Base-by-base conservation (phyloP, 2,888 invertebrate species). In the Halictus ligatus region DNA sequence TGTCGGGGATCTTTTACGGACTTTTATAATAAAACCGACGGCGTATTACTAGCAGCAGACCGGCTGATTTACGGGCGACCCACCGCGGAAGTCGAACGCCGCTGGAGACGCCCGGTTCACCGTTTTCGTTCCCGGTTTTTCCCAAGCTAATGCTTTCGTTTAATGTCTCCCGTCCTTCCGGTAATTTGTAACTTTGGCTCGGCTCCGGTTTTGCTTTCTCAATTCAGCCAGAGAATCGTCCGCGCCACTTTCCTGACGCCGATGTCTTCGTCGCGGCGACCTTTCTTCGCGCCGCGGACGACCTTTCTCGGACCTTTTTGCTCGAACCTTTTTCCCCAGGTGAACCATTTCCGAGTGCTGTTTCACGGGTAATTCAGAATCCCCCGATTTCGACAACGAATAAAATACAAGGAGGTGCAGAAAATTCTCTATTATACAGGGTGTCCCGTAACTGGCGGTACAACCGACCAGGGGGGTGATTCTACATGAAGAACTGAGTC, bases 81-180 rank as follows among this genome's bases (percentile, higher is more conserved):
- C 82, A 50, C 54, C 58, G 75, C 83, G 86, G 85, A 85, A 85
- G 82, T 85, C 73, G 35, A 75, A 67, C 84, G 50, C 69, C 25
- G 74, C 75, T 86, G 78, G 81, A 81, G 86, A 85, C 86, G 83
- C 74, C 58, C 67, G 77, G 79, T 86, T 88, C 82, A 81, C 85
- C 75, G 80, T 83, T 84, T 89, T 80, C 81, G 75, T 64, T 48
- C 29, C 64, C 64, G 60, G 77, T 67, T 71, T 85, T 85, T 78
- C 77, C 75, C 72, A 21, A 29, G 25, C 72, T 64, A 48, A 48
- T 60, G 75, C 75, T 81, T 76, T 60, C 29, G 40, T 40, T 79
- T 73, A 73, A 54, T 64, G 71, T 73, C 35, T 21, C 54, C 25
- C 54, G 13, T 82, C 72, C 54, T 81, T 76, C 60, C 72, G 72